Conservation (phyloP, 2,113 vertebrate species). For the Blennius ocellaris region DNA sequence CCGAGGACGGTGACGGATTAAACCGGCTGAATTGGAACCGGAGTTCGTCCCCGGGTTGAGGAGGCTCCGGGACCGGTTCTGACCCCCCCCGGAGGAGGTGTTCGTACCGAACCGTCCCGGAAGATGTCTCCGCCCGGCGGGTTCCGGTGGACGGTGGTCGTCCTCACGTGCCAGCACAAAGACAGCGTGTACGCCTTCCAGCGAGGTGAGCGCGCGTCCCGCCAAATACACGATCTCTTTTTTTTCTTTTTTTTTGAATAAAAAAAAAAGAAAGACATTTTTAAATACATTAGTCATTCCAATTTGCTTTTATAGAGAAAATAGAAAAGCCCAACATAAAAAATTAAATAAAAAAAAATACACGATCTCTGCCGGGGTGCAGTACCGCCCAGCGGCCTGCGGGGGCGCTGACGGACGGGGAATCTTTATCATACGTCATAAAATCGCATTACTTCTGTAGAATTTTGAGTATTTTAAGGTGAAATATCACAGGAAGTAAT, state of each 20-base stretch:
- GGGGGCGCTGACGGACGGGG: neutral
- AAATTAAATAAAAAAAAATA: no score
- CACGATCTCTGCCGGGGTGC: slow-evolving; percentile 15
- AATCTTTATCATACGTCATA: no score
- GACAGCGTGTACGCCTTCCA: slow-evolving; percentile 88
- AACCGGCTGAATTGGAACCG: neutral
- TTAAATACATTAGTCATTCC: no score
- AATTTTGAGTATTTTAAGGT: no score
- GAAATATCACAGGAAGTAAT: no score
- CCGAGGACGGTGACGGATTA: neutral
- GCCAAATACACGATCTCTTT: neutral
- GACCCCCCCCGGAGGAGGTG: neutral
- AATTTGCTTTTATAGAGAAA: no score
- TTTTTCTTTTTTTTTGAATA: no score
- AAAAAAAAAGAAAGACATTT: no score
- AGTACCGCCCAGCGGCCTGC: neutral
- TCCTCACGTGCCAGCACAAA: slow-evolving; percentile 90
- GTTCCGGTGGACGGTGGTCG: slow-evolving; percentile 86
- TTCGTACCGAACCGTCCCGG: no score
- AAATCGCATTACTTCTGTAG: no score
- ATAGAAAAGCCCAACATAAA: no score
- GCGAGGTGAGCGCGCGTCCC: slow-evolving; percentile 81
- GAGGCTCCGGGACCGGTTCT: neutral
- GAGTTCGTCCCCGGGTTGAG: neutral
- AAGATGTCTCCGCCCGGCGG: slow-evolving; percentile 32